These are phyloP conservation scores for Rhinogobio ventralis DNA, from an alignment of 2,797 vertebrate genomes.

Conservation along the genomic window DNA sequence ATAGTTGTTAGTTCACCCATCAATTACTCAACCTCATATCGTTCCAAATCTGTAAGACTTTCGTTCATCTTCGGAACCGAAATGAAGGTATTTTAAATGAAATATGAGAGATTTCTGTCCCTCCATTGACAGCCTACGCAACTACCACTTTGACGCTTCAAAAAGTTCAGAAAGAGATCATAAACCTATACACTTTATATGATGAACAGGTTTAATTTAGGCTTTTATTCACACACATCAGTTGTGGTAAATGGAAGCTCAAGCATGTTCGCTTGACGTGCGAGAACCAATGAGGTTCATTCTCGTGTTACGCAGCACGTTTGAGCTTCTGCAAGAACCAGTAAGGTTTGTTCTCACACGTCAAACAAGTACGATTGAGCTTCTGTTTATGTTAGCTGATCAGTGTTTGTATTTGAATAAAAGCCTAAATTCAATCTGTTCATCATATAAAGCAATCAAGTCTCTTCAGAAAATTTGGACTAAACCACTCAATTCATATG, in stretches of 20 bases:
- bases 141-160: no score
- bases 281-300: neutral
- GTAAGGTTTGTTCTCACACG: neutral
- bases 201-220: neutral
- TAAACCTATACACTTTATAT: neutral
- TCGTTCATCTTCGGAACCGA: neutral
- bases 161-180: neutral
- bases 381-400: neutral
- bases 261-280: neutral
- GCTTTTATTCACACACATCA: neutral
- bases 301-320: accelerated
- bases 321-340: neutral
- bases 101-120: neutral
- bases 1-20: neutral
- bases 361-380: neutral
- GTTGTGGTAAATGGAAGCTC: neutral
- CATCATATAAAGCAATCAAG: neutral
- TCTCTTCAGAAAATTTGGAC: neutral
- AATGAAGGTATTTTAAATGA: neutral
- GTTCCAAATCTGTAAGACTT: neutral
- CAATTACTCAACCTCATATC: neutral
- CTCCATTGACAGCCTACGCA: neutral
- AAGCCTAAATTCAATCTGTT: neutral
- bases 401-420: neutral
- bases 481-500: neutral